Percentiles rank a stretch among this genome's conserved stretches.
These are phyloP conservation scores for Drosophila repleta DNA, from an alignment of 1,140 invertebrate genomes.

Conservation along the genomic window DNA sequence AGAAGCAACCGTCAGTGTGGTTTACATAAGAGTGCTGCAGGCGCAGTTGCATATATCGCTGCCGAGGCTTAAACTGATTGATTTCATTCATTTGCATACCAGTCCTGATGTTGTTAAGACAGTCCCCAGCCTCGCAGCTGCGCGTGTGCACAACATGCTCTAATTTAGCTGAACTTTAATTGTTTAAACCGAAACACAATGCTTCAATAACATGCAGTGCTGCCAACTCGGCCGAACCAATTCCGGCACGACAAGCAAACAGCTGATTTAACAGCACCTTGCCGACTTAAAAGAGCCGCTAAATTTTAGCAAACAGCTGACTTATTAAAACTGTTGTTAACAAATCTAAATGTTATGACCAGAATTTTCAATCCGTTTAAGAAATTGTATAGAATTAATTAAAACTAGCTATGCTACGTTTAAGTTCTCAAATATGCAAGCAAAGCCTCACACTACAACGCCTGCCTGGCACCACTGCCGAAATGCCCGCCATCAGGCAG, in stretches of 20 bases:
- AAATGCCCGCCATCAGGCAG: neutral
- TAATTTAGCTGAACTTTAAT: slow-evolving; percentile 37
- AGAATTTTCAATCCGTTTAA: neutral
- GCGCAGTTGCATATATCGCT: neutral
- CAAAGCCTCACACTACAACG: slow-evolving; percentile 15
- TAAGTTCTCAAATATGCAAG: slow-evolving; percentile 48
- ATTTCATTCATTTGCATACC: slow-evolving; percentile 24
- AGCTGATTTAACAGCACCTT: slow-evolving; percentile 9
- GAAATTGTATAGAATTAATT: slow-evolving; percentile 22
- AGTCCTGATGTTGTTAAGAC: slow-evolving; percentile 18
- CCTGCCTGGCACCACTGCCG: neutral
- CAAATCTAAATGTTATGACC: neutral
- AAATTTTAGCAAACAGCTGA: slow-evolving; percentile 10
- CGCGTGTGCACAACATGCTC: slow-evolving; percentile 66
- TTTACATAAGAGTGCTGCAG: slow-evolving; percentile 66
- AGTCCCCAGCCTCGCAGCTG: slow-evolving; percentile 42
- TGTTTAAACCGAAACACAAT: slow-evolving; percentile 39
- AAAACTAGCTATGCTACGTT: slow-evolving; percentile 52
- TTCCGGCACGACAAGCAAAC: neutral
- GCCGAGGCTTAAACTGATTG: neutral
- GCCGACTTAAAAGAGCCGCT: slow-evolving; percentile 16
- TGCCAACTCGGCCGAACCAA: slow-evolving; percentile 39
- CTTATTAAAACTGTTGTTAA: slow-evolving; percentile 8
- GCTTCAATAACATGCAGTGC: slow-evolving; percentile 45
- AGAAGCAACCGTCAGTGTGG: slow-evolving; percentile 27